These are phyloP conservation scores for Julus scandinavius DNA, from an alignment of 2,888 invertebrate species.

Conservation along the genomic window DNA sequence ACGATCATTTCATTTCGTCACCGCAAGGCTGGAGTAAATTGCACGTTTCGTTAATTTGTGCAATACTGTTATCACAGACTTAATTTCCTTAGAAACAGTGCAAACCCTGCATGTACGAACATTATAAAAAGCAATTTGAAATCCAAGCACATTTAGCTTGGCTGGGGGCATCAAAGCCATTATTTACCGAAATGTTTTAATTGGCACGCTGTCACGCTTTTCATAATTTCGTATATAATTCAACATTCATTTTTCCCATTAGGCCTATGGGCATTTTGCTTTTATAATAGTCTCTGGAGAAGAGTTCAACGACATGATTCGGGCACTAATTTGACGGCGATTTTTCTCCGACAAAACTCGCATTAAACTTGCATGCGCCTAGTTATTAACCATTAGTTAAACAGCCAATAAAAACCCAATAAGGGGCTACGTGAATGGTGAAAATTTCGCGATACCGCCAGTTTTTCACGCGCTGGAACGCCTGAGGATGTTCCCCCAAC, in stretches of 20 bases:
- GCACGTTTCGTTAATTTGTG: too few species aligned
- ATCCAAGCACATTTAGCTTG: background rate
- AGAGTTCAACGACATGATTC: background rate
- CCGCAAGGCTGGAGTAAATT: too few species aligned
- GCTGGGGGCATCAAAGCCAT: background rate
- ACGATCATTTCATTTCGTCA: too few species aligned
- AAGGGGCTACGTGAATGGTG: background rate
- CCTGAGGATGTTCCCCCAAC: background rate
- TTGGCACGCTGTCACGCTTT: background rate
- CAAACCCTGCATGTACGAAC: background rate
- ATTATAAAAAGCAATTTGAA: background rate
- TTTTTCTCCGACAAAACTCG: background rate
- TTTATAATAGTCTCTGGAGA: background rate
- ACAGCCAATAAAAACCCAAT: background rate
- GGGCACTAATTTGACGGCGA: background rate
- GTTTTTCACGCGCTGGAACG: background rate
- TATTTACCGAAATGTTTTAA: constrained; percentile 7
- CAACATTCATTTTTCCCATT: background rate
- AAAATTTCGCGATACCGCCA: background rate
- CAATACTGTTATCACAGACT: too few species aligned
- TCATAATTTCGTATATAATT: background rate
- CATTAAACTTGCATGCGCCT: background rate
- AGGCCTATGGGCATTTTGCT: background rate
- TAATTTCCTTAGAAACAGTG: too few species aligned
- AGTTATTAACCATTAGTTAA: constrained; percentile 6